Evolutionary conservation across 2,888 invertebrate genomes (phyloP), one percentile per base, ranked within the genome.

Genomic region (Andrena flavipes): DNA sequence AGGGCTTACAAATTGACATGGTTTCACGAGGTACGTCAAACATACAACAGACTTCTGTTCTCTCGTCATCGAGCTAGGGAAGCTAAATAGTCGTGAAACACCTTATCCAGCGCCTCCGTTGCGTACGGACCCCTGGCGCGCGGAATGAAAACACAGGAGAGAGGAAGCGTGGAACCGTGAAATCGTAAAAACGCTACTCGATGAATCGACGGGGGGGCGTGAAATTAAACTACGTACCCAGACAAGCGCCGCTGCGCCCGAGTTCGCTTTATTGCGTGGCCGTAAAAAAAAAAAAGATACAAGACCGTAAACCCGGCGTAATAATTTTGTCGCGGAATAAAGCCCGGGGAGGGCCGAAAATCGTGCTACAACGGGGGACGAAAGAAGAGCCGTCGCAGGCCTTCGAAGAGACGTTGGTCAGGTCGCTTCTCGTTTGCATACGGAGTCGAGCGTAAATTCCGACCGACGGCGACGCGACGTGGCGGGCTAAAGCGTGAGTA

Each of bases 1-100:
- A 96, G 96, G 91, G 96, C 97, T 60, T 97, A 97, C 94, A 96
- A 97, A 92, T 96, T 98, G 90, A 96, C 97, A 84, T 98, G 98
- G 98, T 97, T 96, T 93, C 98, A 98, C 94, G 97, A 97, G 94
- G 98, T 98, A 95, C 96, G 84, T 56, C 33, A 13, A 67, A 49
- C 13, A 16, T 5, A 2, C 10, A 26, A 23, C 29, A 2, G 10
- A 42, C 8, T 60, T 4, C 13, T n/a, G 0, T 8, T 42, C 10
- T 0, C 2, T 33, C 48, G 33, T 35, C 42, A 1, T 60, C 30
- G 7, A 49, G 10, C 20, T n/a, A 5, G 1, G 8, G 13, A 35
- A 33, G 33, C 33, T 42, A 16, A 42, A 42, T 10, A 33, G 35
- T 8, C 33, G 23, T 35, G 59, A 42, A 16, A 16, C 42, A 42